A percentile compares a stretch with the other conserved stretches of the same genome.
These are phyloP conservation scores for Diploscapter pachys DNA, from an alignment of 1,140 invertebrate genomes.

Conservation along the genomic window DNA sequence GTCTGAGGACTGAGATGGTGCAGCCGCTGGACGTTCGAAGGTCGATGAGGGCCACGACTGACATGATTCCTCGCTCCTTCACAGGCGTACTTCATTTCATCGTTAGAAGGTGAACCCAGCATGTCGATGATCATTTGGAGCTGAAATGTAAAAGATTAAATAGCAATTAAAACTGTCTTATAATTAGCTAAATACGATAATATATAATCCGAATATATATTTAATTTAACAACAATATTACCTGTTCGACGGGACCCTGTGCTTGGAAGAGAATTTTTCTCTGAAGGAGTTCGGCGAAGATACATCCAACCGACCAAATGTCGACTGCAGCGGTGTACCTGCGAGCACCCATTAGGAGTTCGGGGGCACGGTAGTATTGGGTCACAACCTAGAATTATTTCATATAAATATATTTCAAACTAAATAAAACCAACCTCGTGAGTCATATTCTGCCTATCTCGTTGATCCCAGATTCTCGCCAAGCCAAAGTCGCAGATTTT, in stretches of 20 bases:
- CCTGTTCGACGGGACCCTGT: conserved; percentile 86
- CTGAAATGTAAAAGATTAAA: conserved; percentile 62
- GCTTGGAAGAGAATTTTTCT: conserved; percentile 94
- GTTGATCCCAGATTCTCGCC: conserved; percentile 81
- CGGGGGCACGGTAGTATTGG: conserved; percentile 83
- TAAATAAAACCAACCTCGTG: too few species aligned
- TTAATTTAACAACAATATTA: conserved; percentile 56
- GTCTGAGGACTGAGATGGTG: conserved; percentile 67
- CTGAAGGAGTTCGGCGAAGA: conserved; percentile 92
- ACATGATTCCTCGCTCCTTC: conserved; percentile 91
- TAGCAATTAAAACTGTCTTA: too few species aligned
- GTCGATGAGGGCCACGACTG: conserved; percentile 68
- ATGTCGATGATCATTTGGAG: conserved; percentile 94
- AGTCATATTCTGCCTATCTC: conserved; percentile 84
- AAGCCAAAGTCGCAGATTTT: conserved; percentile 97
- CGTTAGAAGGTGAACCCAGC: conserved; percentile 84
- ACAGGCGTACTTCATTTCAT: conserved; percentile 93
- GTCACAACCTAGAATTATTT: conserved; percentile 72
- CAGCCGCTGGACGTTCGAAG: conserved; percentile 35
- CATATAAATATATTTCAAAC: conserved; percentile 65
- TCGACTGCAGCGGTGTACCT: conserved; percentile 76
- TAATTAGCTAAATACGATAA: not conserved
- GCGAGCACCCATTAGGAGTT: conserved; percentile 64
- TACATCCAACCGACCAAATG: conserved; percentile 98
- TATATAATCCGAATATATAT: not conserved